Conservation (phyloP, 2,888 invertebrate species). For the Portevinia maculata region DNA sequence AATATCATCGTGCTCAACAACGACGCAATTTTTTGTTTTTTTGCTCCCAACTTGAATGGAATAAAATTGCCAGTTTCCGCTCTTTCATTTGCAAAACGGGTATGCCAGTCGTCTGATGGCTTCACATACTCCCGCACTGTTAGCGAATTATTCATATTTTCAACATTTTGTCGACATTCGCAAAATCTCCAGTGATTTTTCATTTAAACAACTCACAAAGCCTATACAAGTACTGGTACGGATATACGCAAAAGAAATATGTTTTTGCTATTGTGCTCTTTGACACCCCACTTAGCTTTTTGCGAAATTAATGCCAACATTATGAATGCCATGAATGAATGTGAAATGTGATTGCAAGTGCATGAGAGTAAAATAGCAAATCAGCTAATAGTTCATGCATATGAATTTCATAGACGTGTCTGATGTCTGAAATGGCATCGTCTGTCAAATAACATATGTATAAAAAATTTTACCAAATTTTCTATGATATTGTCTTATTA, state of each 20-base stretch:
- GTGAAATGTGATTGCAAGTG: not conserved
- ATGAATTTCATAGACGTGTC: not conserved
- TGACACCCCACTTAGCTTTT: slow-evolving; percentile 30
- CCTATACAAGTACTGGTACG: not conserved
- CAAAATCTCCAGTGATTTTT: slow-evolving; percentile 51
- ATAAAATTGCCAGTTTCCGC: slow-evolving; percentile 40
- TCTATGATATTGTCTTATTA: too few species aligned
- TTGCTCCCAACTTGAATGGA: slow-evolving; percentile 7
- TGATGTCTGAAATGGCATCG: slow-evolving; percentile 27
- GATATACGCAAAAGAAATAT: not conserved
- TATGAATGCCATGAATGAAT: slow-evolving; percentile 20
- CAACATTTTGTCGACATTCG: slow-evolving; percentile 41
- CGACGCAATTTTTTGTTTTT: not conserved
- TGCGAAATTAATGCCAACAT: slow-evolving; percentile 41
- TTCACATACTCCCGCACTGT: slow-evolving; percentile 12
- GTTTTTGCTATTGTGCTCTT: slow-evolving; percentile 2
- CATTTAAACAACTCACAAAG: slow-evolving; percentile 21
- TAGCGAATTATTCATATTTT: slow-evolving; percentile 49
- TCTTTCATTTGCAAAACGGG: slow-evolving; percentile 13
- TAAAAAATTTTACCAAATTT: too few species aligned
- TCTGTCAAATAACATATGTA: too few species aligned
- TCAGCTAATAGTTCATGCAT: not conserved
- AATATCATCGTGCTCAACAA: too few species aligned
- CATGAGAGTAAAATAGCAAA: not conserved
- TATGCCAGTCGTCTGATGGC: slow-evolving; percentile 13